Conservation (phyloP, 2,113 vertebrate species). For the Podarcis raffonei region DNA sequence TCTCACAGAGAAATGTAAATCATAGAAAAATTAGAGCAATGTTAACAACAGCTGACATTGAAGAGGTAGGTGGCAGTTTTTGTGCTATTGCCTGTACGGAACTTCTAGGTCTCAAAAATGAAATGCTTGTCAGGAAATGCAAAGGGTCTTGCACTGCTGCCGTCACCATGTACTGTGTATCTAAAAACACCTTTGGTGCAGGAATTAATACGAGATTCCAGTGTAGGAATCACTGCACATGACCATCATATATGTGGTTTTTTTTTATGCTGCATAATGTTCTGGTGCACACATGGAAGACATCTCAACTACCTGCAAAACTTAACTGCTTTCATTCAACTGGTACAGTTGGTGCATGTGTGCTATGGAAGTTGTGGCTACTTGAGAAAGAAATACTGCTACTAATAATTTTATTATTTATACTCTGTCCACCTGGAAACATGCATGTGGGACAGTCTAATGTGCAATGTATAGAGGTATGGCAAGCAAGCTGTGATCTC, state of each 20-base stretch:
- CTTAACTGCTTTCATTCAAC: neutral
- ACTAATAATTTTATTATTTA: too few species aligned
- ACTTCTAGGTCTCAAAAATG: conserved; percentile 39
- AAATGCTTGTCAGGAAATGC: conserved; percentile 44
- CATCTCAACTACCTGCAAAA: neutral
- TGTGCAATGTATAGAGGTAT: neutral
- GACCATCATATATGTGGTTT: neutral
- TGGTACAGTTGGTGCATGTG: neutral
- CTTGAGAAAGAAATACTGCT: neutral
- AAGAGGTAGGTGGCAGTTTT: conserved; percentile 18
- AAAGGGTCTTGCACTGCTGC: conserved; percentile 32
- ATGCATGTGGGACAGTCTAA: neutral
- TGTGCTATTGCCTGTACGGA: neutral
- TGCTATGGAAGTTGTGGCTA: neutral
- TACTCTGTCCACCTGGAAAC: neutral
- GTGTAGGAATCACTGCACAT: neutral
- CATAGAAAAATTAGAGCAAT: conserved; percentile 26
- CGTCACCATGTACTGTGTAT: neutral
- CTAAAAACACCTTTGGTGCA: neutral
- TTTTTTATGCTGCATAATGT: neutral
- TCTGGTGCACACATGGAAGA: neutral
- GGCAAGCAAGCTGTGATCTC: neutral
- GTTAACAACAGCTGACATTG: neutral
- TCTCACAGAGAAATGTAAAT: conserved; percentile 46
- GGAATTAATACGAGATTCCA: neutral